Base-by-base conservation (phyloP, 2,888 invertebrate species). In the Drosophila aldrichi region DNA sequence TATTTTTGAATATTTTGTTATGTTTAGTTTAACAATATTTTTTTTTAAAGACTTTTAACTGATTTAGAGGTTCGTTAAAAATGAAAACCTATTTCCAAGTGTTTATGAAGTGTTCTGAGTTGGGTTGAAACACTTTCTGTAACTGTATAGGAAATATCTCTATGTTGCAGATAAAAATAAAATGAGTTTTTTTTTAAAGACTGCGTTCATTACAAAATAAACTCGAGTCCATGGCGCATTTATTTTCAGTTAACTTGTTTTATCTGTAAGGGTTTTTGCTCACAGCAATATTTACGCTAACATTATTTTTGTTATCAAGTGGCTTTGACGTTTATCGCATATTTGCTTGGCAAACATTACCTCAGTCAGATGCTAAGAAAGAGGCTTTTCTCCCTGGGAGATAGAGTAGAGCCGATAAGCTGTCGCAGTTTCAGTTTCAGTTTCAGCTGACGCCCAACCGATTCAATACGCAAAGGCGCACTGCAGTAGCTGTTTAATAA, bases 321-420 rank as follows among this genome's bases (percentile, higher is more conserved):
- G 14, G 14, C 12, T 32, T 52, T 38, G 20, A 22, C 52, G 22
- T 55, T 43, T 41, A 56, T 43, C 43, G 10, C 16, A 65, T 68
- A 40, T 79, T 68, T 79, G 34, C 52, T 16, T 5, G 44, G 25
- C 54, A 20, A 65, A 76, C 61, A 58, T 57, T 48, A 65, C 48
- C 38, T 22, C 43, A 56, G 48, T 69, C 14, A 40, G 3, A 44
- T 20, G 10, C 16, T 10, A 38, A 41, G 18, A 51, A 43, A 51
- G 12, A 29, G 22, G 36, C 12, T 44, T 51, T 5, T 29, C 41
- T 12, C 18, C 9, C 41, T 22, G 10, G 10, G 18, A 49, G 57
- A 32, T 43, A 22, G 18, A 41, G 43, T 25, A 48, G 18, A 54
- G 44, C 64, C 52, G 64, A 65, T 69, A 70, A 79, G 55, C 58